These are phyloP conservation scores for Stichodactyla mertensii DNA, from an alignment of 64 coral and sea anemone genomes.

Conservation along the genomic window DNA sequence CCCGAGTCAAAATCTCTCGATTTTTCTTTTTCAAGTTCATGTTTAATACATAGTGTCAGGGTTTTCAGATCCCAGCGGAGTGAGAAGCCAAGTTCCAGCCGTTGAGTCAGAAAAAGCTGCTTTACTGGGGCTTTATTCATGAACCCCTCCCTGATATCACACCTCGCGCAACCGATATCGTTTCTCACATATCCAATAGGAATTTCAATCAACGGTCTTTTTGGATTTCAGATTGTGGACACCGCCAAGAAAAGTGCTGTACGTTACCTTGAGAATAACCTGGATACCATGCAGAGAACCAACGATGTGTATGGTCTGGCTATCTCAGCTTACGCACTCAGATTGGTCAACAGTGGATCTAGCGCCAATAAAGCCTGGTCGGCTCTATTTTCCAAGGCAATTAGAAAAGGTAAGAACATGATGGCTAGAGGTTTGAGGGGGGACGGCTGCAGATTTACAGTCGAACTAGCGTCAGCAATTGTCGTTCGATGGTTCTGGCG, in stretches of 20 bases:
- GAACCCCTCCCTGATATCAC: too few species aligned
- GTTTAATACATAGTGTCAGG: too few species aligned
- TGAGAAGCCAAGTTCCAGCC: too few species aligned
- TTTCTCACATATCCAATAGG: too few species aligned
- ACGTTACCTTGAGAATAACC: slow-evolving; percentile 49
- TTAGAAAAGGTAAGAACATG: slow-evolving; percentile 52
- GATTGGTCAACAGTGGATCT: slow-evolving; percentile 27
- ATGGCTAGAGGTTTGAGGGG: not conserved
- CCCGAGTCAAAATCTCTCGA: too few species aligned
- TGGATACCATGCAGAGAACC: slow-evolving; percentile 28
- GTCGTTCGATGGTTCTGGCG: too few species aligned
- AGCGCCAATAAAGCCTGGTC: slow-evolving; percentile 28
- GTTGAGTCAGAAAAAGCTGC: too few species aligned
- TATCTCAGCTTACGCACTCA: slow-evolving; percentile 59
- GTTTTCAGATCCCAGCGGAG: too few species aligned
- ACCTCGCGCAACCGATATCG: too few species aligned
- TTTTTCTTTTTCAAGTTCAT: too few species aligned
- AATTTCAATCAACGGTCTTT: not conserved
- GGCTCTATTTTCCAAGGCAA: slow-evolving; percentile 46
- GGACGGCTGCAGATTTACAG: not conserved
- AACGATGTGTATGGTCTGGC: slow-evolving; percentile 77
- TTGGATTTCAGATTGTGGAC: not conserved
- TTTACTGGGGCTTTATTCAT: too few species aligned
- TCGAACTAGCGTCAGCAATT: not conserved
- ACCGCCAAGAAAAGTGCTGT: slow-evolving; percentile 33